phyloP scores from a whole-genome alignment of 2,888 invertebrate species.

The Cheilosia variabilis region DNA sequence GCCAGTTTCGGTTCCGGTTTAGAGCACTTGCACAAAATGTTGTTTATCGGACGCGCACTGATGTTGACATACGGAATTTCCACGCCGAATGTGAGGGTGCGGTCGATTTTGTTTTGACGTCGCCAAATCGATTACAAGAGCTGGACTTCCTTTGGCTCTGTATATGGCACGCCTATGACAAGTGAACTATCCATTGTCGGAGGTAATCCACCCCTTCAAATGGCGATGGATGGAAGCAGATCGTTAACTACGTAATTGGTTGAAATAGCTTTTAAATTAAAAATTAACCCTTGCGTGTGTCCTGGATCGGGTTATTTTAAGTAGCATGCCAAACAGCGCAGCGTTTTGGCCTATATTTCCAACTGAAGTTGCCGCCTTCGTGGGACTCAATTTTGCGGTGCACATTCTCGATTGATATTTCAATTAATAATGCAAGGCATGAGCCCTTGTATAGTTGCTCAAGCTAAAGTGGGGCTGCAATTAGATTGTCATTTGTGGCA shows the following conservation, averaged over 20 bases:
- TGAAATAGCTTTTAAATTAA: constrained; percentile 64
- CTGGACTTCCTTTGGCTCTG: background rate
- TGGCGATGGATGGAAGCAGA: constrained; percentile 38
- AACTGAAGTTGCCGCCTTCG: constrained; percentile 1
- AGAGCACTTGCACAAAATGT: background rate
- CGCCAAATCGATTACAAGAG: constrained; percentile 50
- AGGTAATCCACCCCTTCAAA: constrained; percentile 47
- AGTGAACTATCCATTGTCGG: constrained; percentile 33
- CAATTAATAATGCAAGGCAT: constrained; percentile 16
- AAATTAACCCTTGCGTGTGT: constrained; percentile 37
- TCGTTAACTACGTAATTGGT: constrained; percentile 65
- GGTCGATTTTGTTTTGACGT: constrained; percentile 52
- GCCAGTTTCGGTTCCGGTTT: constrained; percentile 18
- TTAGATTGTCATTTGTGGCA: background rate
- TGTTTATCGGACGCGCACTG: constrained; percentile 33
- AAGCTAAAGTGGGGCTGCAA: background rate
- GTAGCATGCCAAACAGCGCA: background rate
- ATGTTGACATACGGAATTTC: constrained; percentile 56
- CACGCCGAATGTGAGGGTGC: constrained; percentile 43
- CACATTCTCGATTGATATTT: constrained; percentile 8
- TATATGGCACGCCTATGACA: constrained; percentile 5
- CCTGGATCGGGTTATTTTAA: background rate
- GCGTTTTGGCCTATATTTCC: background rate
- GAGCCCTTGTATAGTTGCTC: background rate
- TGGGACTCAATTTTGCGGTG: background rate